Percentiles rank a stretch among this genome's conserved stretches.
Conservation (phyloP, 2,888 invertebrate genomes). For the Eumerus sabulonum region DNA sequence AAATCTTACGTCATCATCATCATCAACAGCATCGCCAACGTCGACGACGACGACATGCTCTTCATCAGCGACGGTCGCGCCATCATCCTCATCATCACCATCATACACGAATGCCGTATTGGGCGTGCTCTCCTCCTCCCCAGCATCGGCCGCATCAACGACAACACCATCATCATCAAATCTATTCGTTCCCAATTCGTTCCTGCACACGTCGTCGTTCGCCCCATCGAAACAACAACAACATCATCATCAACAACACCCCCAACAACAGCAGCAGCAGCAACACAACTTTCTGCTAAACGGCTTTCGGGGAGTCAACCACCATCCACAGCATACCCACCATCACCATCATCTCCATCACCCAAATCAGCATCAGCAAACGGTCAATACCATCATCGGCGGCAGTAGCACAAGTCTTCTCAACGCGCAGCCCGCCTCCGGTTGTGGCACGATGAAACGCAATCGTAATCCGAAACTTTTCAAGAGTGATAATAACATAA, state of each 20-base stretch:
- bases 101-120: slow-evolving; percentile 40
- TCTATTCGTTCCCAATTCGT: slow-evolving; percentile 53
- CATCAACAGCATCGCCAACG: slow-evolving; percentile 67
- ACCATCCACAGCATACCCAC: slow-evolving; percentile 37
- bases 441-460: slow-evolving; percentile 75
- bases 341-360: no score
- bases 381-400: slow-evolving; percentile 51
- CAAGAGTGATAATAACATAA: slow-evolving; percentile 79
- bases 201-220: slow-evolving; percentile 49
- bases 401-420: slow-evolving; percentile 30
- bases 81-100: slow-evolving; percentile 44
- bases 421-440: slow-evolving; percentile 30
- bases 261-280: no score
- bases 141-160: slow-evolving; percentile 50
- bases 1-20: slow-evolving; percentile 72
- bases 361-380: slow-evolving; percentile 53
- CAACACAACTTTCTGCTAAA: slow-evolving; percentile 69
- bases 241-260: slow-evolving; percentile 38
- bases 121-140: slow-evolving; percentile 40
- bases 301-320: slow-evolving; percentile 74
- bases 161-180: slow-evolving; percentile 56
- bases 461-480: slow-evolving; percentile 77
- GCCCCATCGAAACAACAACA: slow-evolving; percentile 74
- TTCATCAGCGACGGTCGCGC: slow-evolving; percentile 41
- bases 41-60: slow-evolving; percentile 50